Conservation (phyloP, 2,888 invertebrate species). For the Parascotia fuliginaria region DNA sequence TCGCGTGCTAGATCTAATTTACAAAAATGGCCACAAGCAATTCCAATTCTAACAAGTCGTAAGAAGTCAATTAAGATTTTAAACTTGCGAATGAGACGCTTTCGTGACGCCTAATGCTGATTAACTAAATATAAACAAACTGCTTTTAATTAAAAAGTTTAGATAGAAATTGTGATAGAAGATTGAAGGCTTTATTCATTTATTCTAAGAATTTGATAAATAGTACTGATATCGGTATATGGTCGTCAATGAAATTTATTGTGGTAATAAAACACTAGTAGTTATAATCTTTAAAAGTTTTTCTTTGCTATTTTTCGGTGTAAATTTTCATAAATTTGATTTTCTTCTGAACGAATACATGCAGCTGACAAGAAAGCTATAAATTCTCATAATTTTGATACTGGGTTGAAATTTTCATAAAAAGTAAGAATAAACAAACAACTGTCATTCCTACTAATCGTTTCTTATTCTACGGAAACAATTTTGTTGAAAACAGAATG, state of each 20-base stretch:
- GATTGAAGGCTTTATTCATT: not conserved
- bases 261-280: not conserved
- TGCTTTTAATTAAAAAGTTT: conserved; percentile 22
- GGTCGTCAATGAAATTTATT: not conserved
- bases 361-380: too few relatives aligned
- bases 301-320: too few relatives aligned
- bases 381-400: too few relatives aligned
- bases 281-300: too few relatives aligned
- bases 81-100: conserved; percentile 37
- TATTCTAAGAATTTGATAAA: not conserved
- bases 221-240: not conserved
- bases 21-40: conserved; percentile 66
- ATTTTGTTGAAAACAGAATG: too few relatives aligned
- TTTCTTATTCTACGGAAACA: too few relatives aligned
- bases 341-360: too few relatives aligned
- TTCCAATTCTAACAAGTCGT: conserved; percentile 75
- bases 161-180: conserved; percentile 9
- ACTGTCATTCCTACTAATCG: too few relatives aligned
- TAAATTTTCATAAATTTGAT: too few relatives aligned
- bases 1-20: conserved; percentile 81
- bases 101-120: conserved; percentile 43
- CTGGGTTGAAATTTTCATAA: too few relatives aligned
- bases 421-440: too few relatives aligned
- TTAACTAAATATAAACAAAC: conserved; percentile 41
- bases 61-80: conserved; percentile 81